These are phyloP conservation scores for Andrena cerasifolii DNA, from an alignment of 1,140 invertebrate species.

Conservation along the genomic window DNA sequence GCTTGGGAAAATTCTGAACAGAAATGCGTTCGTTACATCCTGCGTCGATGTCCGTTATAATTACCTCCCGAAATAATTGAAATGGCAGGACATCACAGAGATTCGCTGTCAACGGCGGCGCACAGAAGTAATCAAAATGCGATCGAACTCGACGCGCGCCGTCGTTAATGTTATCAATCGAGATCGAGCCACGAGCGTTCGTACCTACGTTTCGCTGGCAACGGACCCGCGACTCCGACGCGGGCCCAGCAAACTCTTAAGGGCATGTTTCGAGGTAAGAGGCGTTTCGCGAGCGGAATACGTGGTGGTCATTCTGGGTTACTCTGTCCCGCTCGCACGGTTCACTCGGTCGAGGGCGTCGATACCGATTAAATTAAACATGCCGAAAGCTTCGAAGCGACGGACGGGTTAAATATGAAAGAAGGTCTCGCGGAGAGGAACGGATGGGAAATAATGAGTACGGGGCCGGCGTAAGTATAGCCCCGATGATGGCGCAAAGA, in stretches of 20 bases:
- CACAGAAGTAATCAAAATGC: not conserved
- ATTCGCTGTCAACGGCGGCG: no score
- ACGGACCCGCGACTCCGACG: not conserved
- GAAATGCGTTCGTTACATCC: not conserved
- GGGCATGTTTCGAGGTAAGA: slow-evolving; percentile 16
- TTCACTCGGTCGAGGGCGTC: slow-evolving; percentile 72
- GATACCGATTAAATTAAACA: slow-evolving; percentile 78
- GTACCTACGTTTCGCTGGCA: slow-evolving; percentile 9
- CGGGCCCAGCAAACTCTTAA: slow-evolving; percentile 29
- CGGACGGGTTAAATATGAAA: slow-evolving; percentile 72
- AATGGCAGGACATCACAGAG: not conserved
- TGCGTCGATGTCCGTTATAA: not conserved
- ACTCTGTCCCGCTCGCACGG: slow-evolving; percentile 57
- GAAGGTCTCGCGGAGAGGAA: slow-evolving; percentile 63
- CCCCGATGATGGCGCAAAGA: slow-evolving; percentile 73
- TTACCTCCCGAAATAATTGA: not conserved
- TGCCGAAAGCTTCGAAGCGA: slow-evolving; percentile 62
- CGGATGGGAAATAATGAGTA: slow-evolving; percentile 74
- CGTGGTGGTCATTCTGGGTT: slow-evolving; percentile 42
- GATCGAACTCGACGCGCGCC: no score
- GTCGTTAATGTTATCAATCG: no score
- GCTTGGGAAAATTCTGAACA: not conserved
- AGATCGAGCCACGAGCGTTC: no score
- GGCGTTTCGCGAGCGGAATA: slow-evolving; percentile 55
- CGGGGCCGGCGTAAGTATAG: slow-evolving; percentile 75